A percentile compares a stretch with the other conserved stretches of the same genome.
Conservation (phyloP, 1,140 invertebrate genomes). For the Drosophila sp. region DNA sequence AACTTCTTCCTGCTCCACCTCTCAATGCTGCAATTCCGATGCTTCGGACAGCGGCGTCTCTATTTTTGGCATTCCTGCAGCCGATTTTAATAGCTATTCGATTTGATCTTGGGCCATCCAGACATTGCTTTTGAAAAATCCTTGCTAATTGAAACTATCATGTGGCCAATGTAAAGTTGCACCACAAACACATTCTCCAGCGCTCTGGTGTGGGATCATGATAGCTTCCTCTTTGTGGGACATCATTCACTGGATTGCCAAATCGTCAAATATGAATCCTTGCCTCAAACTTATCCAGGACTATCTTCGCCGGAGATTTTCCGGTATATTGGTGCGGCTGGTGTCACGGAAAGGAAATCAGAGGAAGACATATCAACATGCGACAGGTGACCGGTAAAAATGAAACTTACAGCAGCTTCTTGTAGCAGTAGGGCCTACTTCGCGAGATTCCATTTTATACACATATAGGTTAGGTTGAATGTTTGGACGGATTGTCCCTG, state of each 20-base stretch:
- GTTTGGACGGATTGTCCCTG: no score
- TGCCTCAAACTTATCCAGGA: slow-evolving; percentile 86
- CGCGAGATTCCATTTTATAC: slow-evolving; percentile 37
- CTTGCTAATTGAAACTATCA: slow-evolving; percentile 87
- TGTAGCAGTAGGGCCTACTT: slow-evolving; percentile 51
- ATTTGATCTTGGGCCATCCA: slow-evolving; percentile 76
- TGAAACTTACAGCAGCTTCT: slow-evolving; percentile 60
- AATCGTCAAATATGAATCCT: slow-evolving; percentile 87
- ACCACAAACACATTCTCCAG: slow-evolving; percentile 88
- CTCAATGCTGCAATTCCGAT: no score
- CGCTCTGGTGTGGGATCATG: slow-evolving; percentile 84
- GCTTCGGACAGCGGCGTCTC: no score
- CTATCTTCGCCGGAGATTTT: slow-evolving; percentile 59
- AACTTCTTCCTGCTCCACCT: no score
- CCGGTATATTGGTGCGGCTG: slow-evolving; percentile 87
- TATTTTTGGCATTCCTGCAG: no score
- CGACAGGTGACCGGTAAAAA: not conserved
- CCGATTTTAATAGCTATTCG: slow-evolving; percentile 16
- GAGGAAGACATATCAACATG: not conserved
- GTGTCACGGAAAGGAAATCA: no score
- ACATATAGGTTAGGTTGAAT: no score
- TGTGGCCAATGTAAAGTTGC: slow-evolving; percentile 85
- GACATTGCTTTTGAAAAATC: slow-evolving; percentile 79
- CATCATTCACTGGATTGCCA: slow-evolving; percentile 84
- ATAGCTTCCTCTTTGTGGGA: no score